Evolutionary conservation across 2,888 invertebrate species (phyloP).

Genomic region (Rhaphigaster nebulosa): DNA sequence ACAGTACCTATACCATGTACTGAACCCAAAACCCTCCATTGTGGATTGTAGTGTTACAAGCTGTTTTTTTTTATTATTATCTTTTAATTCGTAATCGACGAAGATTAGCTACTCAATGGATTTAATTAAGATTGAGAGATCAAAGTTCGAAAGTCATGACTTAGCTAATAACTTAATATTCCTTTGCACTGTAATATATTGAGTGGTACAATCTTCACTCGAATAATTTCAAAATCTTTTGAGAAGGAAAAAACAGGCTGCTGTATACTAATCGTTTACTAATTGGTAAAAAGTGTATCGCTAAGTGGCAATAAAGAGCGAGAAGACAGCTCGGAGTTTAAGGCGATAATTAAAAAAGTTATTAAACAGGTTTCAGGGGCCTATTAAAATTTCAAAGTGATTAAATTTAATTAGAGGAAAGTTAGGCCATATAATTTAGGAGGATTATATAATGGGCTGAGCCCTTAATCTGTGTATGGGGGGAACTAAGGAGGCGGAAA

Average conservation of each 20-base stretch:
- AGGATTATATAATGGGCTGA: constrained; percentile 40
- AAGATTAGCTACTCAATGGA: too few species aligned
- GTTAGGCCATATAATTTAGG: constrained; percentile 54
- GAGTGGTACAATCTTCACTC: not conserved
- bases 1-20: too few species aligned
- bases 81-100: too few species aligned
- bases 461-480: constrained; percentile 52
- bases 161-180: not conserved
- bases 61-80: too few species aligned
- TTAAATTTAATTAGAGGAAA: constrained; percentile 54
- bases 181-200: not conserved
- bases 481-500: constrained; percentile 50
- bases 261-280: not conserved
- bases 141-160: too few species aligned
- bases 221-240: not conserved
- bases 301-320: constrained; percentile 32
- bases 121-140: too few species aligned
- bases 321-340: constrained; percentile 28
- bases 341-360: constrained; percentile 51
- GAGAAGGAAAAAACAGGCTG: not conserved
- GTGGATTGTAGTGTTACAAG: too few species aligned
- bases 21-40: too few species aligned
- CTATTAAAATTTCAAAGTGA: constrained; percentile 55
- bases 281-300: constrained; percentile 38
- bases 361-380: constrained; percentile 32